Base-by-base conservation (phyloP, 37 sponge, comb jelly and placozoan genomes). In the Corticium candelabrum region DNA sequence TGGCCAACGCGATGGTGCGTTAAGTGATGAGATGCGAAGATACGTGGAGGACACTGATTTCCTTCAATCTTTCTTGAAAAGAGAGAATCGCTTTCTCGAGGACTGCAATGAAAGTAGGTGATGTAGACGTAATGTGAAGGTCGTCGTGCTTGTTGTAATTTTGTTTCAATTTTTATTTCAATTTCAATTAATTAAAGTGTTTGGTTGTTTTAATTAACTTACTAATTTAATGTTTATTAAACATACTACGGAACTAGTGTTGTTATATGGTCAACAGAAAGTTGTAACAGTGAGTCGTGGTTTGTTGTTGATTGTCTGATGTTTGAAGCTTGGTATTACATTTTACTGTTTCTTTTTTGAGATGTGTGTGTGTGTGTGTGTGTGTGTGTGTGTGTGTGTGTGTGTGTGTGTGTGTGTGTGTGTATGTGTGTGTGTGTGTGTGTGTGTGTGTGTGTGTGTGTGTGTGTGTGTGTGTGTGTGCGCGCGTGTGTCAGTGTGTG, bases 331-430 rank as follows among this genome's bases (percentile, higher is more conserved):
- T n/a, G n/a, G n/a, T n/a, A n/a, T n/a, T n/a, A n/a, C n/a, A n/a
- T n/a, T n/a, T n/a, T n/a, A n/a, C n/a, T n/a, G n/a, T n/a, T n/a
- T n/a, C n/a, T n/a, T n/a, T n/a, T n/a, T n/a, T n/a, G n/a, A n/a
- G n/a, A n/a, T 80, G 1, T 80, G 72, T 70, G 32, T 75, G 76
- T 81, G 76, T 74, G 81, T 80, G 76, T 74, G 68, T 74, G 56
- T 74, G 76, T 74, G 76, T 74, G 82, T 74, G 62, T 81, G 75
- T 75, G 76, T 41, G 67, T 75, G 38, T 41, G 82, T 74, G 68
- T 74, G 76, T 81, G 68, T 56, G 39, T 81, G 76, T 82, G 82
- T 39, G 38, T 81, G 81, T 74, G 68, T 81, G 74, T 74, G 68
- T 72, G 57, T 40, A 32, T 75, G 35, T 37, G 74, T 81, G 68